Base-by-base conservation (phyloP, 2,797 vertebrate genomes). In the Nannoperca obscura region DNA sequence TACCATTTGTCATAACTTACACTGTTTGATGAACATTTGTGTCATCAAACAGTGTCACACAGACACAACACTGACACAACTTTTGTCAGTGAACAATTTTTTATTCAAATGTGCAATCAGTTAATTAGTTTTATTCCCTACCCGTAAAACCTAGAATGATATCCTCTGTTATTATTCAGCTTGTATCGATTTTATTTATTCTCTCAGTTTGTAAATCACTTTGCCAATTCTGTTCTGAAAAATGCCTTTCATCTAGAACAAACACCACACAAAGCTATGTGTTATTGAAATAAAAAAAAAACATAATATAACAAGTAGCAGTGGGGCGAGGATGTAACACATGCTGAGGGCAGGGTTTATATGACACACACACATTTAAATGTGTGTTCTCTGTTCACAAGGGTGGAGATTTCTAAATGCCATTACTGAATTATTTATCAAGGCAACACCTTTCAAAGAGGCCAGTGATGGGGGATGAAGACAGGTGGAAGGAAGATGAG, bases 371-470 rank as follows among this genome's bases (percentile, higher is more conserved):
- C 52, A 75, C 30, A 47, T 65, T 81, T 44, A 67, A 63, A 76
- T 62, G 59, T 82, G 36, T 83, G 64, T 54, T 63, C 54, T 75
- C 71, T 72, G 63, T 57, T 81, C 71, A 81, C 80, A 78, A 81
- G 83, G 65, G 74, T 74, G 86, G 72, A 76, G 60, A 86, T 82
- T 82, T 86, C 70, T 80, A 89, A 93, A 92, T 87, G 86, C 60
- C 86, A 86, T 57, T 67, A 50, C 72, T 92, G 89, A 92, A 94
- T 93, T 89, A 93, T 93, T 92, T 63, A 93, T 89, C 65, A 85
- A 73, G 81, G 76, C 65, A 84, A 87, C 87, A 90, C 86, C 84
- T 87, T 81, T 87, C 46, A 82, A 69, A 84, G 83, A 78, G 78
- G 73, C 60, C 58, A 22, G 71, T 74, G 84, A 84, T 79, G 61